Evolutionary conservation across 2,797 vertebrate genomes (phyloP).

Genomic region (Acestrorhynchus altus): DNA sequence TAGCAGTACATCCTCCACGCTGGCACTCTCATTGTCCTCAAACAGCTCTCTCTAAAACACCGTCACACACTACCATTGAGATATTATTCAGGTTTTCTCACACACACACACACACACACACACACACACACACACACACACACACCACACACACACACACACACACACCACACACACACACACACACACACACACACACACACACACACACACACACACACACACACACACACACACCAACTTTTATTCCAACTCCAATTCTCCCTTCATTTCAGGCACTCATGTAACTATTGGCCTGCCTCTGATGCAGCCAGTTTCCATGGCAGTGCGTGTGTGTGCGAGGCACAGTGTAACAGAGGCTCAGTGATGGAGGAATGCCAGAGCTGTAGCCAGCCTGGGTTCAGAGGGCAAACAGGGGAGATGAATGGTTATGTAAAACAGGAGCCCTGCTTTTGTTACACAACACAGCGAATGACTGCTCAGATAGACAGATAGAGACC

Average conservation of each 20-base stretch:
- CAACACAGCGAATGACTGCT: constrained; percentile 17
- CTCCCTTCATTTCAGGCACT: not conserved
- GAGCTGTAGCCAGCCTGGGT: constrained; percentile 14
- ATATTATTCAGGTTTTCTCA: not conserved
- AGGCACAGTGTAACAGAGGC: constrained; percentile 8
- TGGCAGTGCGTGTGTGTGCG: constrained; percentile 34
- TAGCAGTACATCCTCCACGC: constrained; percentile 51
- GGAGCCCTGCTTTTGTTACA: constrained; percentile 41
- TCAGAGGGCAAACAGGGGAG: constrained; percentile 11
- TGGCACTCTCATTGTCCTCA: constrained; percentile 5
- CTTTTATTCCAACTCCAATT: not conserved
- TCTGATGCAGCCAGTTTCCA: constrained; percentile 32
- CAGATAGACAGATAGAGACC: not conserved
- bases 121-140: constrained; percentile 1
- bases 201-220: constrained; percentile 11
- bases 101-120: not conserved
- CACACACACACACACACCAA: constrained; percentile 16
- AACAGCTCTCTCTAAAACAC: not conserved
- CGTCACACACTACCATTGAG: not conserved
- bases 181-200: not conserved
- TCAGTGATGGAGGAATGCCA: constrained; percentile 31
- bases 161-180: constrained; percentile 8
- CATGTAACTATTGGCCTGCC: constrained; percentile 1
- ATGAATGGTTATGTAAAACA: constrained; percentile 52
- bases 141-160: not conserved